Conservation (phyloP, 1,140 invertebrate genomes). For the Anastrepha obliqua region DNA sequence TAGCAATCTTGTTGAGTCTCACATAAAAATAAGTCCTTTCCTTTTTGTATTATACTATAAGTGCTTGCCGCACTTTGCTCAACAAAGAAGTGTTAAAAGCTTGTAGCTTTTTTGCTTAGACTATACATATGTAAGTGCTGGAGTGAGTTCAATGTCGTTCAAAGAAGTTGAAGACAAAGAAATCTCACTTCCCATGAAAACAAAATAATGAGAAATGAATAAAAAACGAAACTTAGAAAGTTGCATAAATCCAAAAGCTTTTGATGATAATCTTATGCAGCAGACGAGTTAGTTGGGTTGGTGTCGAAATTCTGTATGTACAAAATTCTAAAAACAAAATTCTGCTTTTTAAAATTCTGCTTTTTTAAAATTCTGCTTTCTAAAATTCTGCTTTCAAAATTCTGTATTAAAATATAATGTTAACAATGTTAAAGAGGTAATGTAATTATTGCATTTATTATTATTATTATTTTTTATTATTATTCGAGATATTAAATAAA, state of each 20-base stretch:
- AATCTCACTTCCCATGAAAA: neutral
- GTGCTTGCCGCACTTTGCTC: neutral
- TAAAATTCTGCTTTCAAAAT: too few relatives aligned
- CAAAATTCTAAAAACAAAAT: too few relatives aligned
- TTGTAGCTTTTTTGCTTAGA: neutral
- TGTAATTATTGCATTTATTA: too few relatives aligned
- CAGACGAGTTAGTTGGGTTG: neutral
- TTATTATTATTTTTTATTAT: too few relatives aligned
- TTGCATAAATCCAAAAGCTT: too few relatives aligned
- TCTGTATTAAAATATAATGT: too few relatives aligned
- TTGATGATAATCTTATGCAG: neutral
- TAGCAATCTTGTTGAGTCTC: constrained; percentile 25
- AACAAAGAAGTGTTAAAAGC: constrained; percentile 43
- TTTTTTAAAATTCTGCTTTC: too few relatives aligned
- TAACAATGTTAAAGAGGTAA: too few relatives aligned
- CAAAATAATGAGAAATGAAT: neutral
- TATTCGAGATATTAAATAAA: too few relatives aligned
- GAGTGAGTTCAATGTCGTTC: constrained; percentile 24
- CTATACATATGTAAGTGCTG: neutral
- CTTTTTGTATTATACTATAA: neutral
- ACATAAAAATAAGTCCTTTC: neutral
- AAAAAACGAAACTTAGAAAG: too few relatives aligned
- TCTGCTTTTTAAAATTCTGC: too few relatives aligned
- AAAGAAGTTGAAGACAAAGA: constrained; percentile 37
- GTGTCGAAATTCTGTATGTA: too few relatives aligned